phyloP scores from a whole-genome alignment of 2,797 vertebrate species.

The Pipistrellus pipistrellus region DNA sequence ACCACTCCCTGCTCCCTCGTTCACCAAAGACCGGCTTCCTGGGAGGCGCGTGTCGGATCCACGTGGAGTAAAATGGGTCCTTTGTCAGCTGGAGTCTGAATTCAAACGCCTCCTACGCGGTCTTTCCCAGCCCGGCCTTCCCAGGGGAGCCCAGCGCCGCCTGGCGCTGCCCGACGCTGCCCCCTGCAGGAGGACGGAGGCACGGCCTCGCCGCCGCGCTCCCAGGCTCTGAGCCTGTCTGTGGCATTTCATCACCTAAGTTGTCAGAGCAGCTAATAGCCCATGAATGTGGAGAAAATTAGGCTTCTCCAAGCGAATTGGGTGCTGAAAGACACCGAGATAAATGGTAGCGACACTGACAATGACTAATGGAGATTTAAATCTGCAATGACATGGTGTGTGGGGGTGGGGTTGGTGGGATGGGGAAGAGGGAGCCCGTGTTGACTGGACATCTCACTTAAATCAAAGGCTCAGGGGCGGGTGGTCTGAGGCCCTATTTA shows the following conservation, averaged over 20 bases:
- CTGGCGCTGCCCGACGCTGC: conserved; percentile 71
- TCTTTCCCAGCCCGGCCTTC: neutral
- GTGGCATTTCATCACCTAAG: conserved; percentile 59
- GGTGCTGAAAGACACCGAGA: conserved; percentile 39
- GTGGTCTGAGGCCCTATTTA: neutral
- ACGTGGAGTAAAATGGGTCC: conserved; percentile 1
- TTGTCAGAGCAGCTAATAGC: conserved; percentile 70
- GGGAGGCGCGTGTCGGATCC: conserved; percentile 13
- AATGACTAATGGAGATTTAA: neutral
- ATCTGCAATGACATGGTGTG: neutral
- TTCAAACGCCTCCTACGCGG: neutral
- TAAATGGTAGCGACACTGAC: neutral
- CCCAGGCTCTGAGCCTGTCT: neutral
- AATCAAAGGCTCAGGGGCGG: neutral
- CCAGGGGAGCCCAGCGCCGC: neutral
- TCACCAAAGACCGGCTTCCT: neutral
- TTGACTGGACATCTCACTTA: neutral
- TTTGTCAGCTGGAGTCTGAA: conserved; percentile 72
- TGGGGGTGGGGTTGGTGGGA: too few relatives aligned
- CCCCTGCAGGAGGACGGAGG: conserved; percentile 50
- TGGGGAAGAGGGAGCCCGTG: neutral
- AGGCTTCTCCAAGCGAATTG: conserved; percentile 49
- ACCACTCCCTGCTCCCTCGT: neutral
- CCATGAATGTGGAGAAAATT: conserved; percentile 57
- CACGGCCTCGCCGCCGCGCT: neutral